A percentile compares a stretch with the other conserved stretches of the same genome.
phyloP scores from a whole-genome alignment of 1,140 invertebrate species.

The Aphis craccivora region DNA sequence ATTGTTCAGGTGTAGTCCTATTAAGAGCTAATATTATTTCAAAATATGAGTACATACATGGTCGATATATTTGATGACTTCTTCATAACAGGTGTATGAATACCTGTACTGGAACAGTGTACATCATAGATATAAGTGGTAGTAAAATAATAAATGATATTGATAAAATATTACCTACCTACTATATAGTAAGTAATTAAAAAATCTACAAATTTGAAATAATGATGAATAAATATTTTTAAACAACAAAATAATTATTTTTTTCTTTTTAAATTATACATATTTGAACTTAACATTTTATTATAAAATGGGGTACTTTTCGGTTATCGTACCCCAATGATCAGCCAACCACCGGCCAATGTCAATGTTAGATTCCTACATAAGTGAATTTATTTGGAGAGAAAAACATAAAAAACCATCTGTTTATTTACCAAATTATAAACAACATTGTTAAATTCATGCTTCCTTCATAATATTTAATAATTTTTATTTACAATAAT shows the following conservation, averaged over 20 bases:
- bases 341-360: no score
- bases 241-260: not conserved
- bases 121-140: not conserved
- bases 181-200: not conserved
- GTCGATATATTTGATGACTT: not conserved
- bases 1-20: conserved; percentile 26
- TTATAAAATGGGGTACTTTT: no score
- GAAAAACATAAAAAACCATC: no score
- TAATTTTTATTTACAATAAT: no score
- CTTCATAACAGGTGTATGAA: not conserved
- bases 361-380: no score
- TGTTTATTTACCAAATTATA: no score
- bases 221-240: not conserved
- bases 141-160: not conserved
- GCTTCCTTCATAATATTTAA: no score
- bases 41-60: not conserved
- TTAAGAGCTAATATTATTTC: conserved; percentile 25
- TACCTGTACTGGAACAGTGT: not conserved
- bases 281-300: no score
- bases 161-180: not conserved
- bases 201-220: not conserved
- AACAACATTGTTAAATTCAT: no score
- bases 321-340: no score
- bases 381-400: no score
- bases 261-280: not conserved